These are phyloP conservation scores for Lumbricus terrestris DNA, from an alignment of 2,888 invertebrate genomes.

Conservation along the genomic window DNA sequence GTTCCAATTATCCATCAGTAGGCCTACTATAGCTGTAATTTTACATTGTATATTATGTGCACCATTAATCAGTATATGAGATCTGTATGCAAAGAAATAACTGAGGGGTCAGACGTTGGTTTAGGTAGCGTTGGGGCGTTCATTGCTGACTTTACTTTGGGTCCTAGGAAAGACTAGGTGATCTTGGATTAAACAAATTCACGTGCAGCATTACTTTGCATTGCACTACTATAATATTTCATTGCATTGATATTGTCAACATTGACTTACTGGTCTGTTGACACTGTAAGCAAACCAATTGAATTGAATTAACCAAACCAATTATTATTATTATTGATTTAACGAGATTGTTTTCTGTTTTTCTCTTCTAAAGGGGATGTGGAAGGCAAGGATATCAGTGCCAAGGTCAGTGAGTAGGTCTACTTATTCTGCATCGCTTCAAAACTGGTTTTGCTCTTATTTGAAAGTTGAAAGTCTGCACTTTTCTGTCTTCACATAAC, in stretches of 20 bases:
- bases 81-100: no score
- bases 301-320: neutral
- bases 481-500: no score
- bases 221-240: neutral
- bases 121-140: no score
- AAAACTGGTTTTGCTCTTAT: neutral
- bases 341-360: neutral
- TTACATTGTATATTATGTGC: no score
- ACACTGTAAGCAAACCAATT: neutral
- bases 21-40: no score
- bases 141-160: no score
- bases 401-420: slow-evolving; percentile 81
- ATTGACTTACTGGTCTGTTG: neutral
- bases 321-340: neutral
- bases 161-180: no score
- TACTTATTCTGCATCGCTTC: no score
- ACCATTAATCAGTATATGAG: no score
- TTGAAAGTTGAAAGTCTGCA: neutral
- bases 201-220: neutral
- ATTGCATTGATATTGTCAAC: neutral
- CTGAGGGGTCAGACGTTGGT: no score
- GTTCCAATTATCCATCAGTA: no score
- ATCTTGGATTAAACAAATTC: no score
- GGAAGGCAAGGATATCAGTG: slow-evolving; percentile 99
- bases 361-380: slow-evolving; percentile 81